Evolutionary conservation across 2,888 invertebrate species (phyloP).

Genomic region (Teleiodes luculella): DNA sequence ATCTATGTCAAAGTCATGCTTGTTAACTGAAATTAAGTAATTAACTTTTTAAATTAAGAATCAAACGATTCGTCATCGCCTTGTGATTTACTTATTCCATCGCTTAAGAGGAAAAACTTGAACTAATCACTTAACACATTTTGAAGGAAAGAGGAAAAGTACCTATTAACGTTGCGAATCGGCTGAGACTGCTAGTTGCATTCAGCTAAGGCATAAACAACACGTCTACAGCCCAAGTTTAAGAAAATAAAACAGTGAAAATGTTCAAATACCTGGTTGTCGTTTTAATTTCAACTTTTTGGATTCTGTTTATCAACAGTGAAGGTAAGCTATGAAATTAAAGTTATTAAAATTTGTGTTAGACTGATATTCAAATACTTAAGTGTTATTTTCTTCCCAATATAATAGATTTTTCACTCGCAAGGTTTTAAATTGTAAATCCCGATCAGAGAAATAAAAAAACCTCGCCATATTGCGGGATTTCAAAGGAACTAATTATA

Average conservation of each 20-base stretch:
- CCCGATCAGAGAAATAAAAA: too few relatives aligned
- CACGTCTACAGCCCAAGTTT: not conserved
- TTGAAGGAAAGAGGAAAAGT: slow-evolving; percentile 33
- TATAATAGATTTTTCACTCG: too few relatives aligned
- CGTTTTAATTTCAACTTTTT: slow-evolving; percentile 30
- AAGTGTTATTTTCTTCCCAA: too few relatives aligned
- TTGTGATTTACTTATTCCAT: slow-evolving; percentile 14
- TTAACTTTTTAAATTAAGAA: not conserved
- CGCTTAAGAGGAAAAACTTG: slow-evolving; percentile 11
- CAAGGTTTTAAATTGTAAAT: too few relatives aligned
- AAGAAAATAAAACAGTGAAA: slow-evolving; percentile 1
- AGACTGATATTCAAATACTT: too few relatives aligned
- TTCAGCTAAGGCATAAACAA: not conserved
- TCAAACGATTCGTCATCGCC: slow-evolving; percentile 9
- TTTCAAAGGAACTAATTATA: too few relatives aligned
- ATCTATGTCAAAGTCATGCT: not conserved
- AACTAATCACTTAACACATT: slow-evolving; percentile 30
- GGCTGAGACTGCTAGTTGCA: slow-evolving; percentile 9
- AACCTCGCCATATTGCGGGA: too few relatives aligned
- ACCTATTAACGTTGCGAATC: slow-evolving; percentile 10
- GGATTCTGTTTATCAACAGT: slow-evolving; percentile 40
- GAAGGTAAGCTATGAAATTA: slow-evolving; percentile 31
- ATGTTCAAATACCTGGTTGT: slow-evolving; percentile 35
- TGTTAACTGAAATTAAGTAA: not conserved
- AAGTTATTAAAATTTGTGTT: not conserved